Evolutionary conservation across 2,888 invertebrate species (phyloP).

Genomic region (Mantis religiosa): DNA sequence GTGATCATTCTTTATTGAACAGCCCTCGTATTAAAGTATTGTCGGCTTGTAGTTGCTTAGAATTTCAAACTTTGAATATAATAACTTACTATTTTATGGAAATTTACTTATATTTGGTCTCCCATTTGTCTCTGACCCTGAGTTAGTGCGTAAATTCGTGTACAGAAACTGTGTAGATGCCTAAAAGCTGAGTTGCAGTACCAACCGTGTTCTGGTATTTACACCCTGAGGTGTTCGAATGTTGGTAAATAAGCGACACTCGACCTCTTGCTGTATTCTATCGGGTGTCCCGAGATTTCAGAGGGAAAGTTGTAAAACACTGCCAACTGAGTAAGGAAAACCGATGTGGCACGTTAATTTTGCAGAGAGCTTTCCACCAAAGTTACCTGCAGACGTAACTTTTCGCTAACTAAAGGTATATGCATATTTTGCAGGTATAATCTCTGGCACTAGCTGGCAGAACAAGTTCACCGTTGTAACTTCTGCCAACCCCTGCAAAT

Average conservation of each 20-base stretch:
- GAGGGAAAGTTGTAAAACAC: not conserved
- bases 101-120: too few relatives aligned
- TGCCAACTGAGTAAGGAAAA: not conserved
- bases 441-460: not conserved
- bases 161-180: too few relatives aligned
- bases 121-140: too few relatives aligned
- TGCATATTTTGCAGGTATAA: not conserved
- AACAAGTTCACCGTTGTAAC: not conserved
- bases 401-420: not conserved
- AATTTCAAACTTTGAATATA: too few relatives aligned
- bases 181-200: not conserved
- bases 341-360: not conserved
- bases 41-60: too few relatives aligned
- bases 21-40: too few relatives aligned
- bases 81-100: too few relatives aligned
- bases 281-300: not conserved
- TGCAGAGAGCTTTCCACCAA: not conserved
- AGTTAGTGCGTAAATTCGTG: too few relatives aligned
- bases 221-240: not conserved
- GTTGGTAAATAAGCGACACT: not conserved
- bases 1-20: too few relatives aligned
- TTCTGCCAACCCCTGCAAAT: not conserved
- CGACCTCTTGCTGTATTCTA: not conserved
- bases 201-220: not conserved
- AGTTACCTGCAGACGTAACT: not conserved